Conservation (phyloP, 2,797 vertebrate genomes). For the Harpagifer antarcticus region DNA sequence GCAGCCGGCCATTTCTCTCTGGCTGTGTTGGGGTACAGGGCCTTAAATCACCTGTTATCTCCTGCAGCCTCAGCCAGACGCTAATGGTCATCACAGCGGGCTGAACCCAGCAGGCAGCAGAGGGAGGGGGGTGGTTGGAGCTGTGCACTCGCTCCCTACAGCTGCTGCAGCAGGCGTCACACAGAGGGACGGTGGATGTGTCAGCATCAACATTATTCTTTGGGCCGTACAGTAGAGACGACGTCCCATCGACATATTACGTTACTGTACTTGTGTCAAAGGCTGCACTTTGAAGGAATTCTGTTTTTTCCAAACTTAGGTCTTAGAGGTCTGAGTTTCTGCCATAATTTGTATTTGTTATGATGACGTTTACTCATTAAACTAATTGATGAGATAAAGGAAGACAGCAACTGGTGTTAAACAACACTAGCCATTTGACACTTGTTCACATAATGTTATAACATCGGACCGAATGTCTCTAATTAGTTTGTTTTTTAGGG, state of each 20-base stretch:
- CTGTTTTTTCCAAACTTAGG: not conserved
- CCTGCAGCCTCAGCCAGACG: constrained; percentile 82
- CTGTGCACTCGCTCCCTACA: constrained; percentile 18
- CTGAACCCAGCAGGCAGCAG: constrained; percentile 61
- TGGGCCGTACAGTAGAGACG: constrained; percentile 28
- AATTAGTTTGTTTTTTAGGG: not conserved
- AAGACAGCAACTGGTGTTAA: not conserved
- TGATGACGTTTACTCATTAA: not conserved
- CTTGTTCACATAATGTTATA: constrained; percentile 1
- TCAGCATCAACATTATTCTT: constrained; percentile 56
- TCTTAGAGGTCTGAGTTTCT: no score
- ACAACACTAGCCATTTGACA: not conserved
- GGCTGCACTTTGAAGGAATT: not conserved
- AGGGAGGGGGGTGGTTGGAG: constrained; percentile 1
- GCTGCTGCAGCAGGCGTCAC: constrained; percentile 39
- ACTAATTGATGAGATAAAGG: not conserved
- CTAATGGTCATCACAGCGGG: constrained; percentile 85
- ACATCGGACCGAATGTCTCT: not conserved
- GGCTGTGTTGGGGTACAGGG: constrained; percentile 73
- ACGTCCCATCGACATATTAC: constrained; percentile 44
- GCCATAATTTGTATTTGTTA: not conserved
- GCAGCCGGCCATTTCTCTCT: constrained; percentile 78
- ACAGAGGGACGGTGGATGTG: constrained; percentile 24
- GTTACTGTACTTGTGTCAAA: constrained; percentile 16
- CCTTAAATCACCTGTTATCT: constrained; percentile 89